Conservation (phyloP, 2,113 vertebrate species). For the Candoia aspera region DNA sequence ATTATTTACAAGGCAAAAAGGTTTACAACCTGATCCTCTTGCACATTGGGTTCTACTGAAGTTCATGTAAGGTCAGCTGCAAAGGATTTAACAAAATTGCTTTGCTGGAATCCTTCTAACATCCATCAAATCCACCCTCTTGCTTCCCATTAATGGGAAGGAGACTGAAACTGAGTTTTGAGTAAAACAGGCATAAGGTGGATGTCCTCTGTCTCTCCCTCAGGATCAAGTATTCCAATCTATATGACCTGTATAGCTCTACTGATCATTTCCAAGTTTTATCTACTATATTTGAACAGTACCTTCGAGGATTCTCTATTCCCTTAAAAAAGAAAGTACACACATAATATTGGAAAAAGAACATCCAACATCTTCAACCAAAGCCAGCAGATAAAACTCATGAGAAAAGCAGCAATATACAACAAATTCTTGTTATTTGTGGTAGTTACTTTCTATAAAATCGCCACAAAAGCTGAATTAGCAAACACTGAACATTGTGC, state of each 20-base stretch:
- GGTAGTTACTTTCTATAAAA: too few species aligned
- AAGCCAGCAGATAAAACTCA: too few species aligned
- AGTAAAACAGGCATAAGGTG: not conserved
- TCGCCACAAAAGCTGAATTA: too few species aligned
- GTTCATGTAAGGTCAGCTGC: conserved; percentile 8
- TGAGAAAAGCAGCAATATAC: too few species aligned
- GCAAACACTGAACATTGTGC: too few species aligned
- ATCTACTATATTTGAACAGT: not conserved
- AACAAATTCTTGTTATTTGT: too few species aligned
- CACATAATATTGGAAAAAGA: too few species aligned
- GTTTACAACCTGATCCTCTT: conserved; percentile 15
- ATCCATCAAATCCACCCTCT: not conserved
- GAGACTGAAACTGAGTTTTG: not conserved
- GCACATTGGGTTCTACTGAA: not conserved
- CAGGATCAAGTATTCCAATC: not conserved
- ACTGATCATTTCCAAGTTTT: not conserved
- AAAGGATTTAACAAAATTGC: not conserved
- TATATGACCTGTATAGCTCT: not conserved
- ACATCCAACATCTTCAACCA: too few species aligned
- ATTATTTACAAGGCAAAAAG: conserved; percentile 51
- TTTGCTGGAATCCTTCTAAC: not conserved
- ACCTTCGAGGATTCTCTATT: not conserved
- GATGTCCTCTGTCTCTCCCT: not conserved
- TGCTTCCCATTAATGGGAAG: not conserved
- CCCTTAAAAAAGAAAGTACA: too few species aligned